A percentile compares a stretch with the other conserved stretches of the same genome.
Evolutionary conservation across 53 echinoderm and acorn worm species (phyloP).

Genomic region (Glandiceps talaboti): DNA sequence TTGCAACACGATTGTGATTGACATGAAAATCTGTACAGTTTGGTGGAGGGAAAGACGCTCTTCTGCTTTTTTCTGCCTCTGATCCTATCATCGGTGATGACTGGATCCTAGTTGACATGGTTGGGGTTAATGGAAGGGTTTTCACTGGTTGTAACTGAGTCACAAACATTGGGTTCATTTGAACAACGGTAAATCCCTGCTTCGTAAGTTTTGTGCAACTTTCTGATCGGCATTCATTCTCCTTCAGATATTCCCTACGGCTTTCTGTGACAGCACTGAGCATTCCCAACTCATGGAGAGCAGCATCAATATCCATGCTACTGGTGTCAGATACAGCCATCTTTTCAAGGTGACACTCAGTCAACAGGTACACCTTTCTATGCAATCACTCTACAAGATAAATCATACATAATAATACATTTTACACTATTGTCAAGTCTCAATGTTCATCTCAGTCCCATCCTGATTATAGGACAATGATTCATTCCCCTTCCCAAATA

Average conservation of each 20-base stretch:
- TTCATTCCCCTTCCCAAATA: too few relatives aligned
- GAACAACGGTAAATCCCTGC: slow-evolving; percentile 47
- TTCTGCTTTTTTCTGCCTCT: slow-evolving; percentile 43
- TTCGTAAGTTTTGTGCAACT: slow-evolving; percentile 2
- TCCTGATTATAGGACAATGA: too few relatives aligned
- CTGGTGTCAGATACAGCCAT: not conserved
- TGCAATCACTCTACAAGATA: too few relatives aligned
- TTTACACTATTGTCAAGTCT: too few relatives aligned
- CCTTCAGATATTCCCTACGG: slow-evolving; percentile 53
- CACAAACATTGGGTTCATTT: slow-evolving; percentile 61
- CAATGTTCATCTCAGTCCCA: too few relatives aligned
- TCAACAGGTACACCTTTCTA: too few relatives aligned
- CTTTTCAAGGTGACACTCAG: too few relatives aligned
- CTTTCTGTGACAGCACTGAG: slow-evolving; percentile 92
- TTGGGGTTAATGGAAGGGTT: not conserved
- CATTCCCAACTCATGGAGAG: slow-evolving; percentile 89
- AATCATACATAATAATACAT: too few relatives aligned
- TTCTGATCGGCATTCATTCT: slow-evolving; percentile 17
- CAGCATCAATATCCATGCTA: slow-evolving; percentile 71
- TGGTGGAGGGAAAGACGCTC: slow-evolving; percentile 33
- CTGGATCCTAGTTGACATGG: not conserved
- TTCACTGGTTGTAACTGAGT: slow-evolving; percentile 56
- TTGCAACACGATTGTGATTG: slow-evolving; percentile 29
- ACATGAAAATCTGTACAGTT: slow-evolving; percentile 3
- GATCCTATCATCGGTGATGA: slow-evolving; percentile 4